Conservation (phyloP, 2,888 invertebrate species). For the Acleris cristana region DNA sequence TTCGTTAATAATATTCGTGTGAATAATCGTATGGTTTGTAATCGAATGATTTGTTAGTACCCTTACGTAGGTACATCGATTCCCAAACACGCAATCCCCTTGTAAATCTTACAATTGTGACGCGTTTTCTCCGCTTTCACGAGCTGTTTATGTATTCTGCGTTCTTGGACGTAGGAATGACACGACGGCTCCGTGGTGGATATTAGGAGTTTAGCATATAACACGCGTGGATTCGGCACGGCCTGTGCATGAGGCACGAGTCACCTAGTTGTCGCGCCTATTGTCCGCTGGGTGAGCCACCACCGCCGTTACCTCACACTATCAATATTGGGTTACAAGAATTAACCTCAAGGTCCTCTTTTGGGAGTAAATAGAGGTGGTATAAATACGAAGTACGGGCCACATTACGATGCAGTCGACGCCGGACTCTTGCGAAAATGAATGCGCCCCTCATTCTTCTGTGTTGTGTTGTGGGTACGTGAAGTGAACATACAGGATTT, state of each 20-base stretch:
- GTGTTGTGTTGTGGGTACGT: slow-evolving; percentile 76
- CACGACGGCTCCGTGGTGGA: slow-evolving; percentile 45
- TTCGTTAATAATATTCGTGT: too few species aligned
- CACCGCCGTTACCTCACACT: slow-evolving; percentile 79
- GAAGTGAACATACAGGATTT: slow-evolving; percentile 28
- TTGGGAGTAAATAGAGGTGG: slow-evolving; percentile 79
- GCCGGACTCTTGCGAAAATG: slow-evolving; percentile 73
- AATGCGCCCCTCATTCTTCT: slow-evolving; percentile 66
- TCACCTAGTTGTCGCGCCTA: slow-evolving; percentile 82
- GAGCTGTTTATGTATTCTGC: slow-evolving; percentile 45
- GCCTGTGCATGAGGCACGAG: slow-evolving; percentile 75
- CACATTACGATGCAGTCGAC: slow-evolving; percentile 74
- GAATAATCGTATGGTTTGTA: too few species aligned
- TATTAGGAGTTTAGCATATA: slow-evolving; percentile 39
- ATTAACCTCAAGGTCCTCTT: slow-evolving; percentile 81
- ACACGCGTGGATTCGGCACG: slow-evolving; percentile 55
- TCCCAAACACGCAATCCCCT: slow-evolving; percentile 21
- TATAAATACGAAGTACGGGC: slow-evolving; percentile 78
- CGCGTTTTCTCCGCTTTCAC: slow-evolving; percentile 41
- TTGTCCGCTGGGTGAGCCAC: slow-evolving; percentile 81
- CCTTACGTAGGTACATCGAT: not conserved
- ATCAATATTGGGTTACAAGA: slow-evolving; percentile 83
- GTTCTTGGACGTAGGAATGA: slow-evolving; percentile 45
- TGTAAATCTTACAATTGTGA: slow-evolving; percentile 16
- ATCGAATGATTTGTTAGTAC: too few species aligned